Percentiles rank a stretch among this genome's conserved stretches.
Evolutionary conservation across 2,113 vertebrate genomes (phyloP).

Genomic region (Physeter macrocephalus): DNA sequence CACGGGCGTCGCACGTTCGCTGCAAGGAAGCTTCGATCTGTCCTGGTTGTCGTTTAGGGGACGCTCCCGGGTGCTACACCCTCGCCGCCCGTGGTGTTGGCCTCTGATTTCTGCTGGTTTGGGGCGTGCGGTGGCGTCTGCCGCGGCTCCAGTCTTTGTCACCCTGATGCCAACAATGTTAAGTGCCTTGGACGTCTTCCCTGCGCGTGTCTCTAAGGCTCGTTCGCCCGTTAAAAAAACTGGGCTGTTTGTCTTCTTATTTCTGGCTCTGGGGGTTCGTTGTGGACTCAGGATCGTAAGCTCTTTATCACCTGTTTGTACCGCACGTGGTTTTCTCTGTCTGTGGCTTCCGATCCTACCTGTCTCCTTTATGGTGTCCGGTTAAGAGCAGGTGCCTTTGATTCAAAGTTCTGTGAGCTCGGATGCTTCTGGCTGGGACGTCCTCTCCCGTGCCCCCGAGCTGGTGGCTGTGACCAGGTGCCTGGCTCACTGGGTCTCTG

Average conservation of each 20-base stretch:
- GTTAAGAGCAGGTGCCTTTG: background rate
- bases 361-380: background rate
- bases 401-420: background rate
- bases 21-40: background rate
- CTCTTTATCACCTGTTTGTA: background rate
- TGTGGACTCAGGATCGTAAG: background rate
- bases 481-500: background rate
- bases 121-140: background rate
- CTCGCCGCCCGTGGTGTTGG: accelerated
- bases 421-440: background rate
- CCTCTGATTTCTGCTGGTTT: background rate
- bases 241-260: background rate
- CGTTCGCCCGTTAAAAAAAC: background rate
- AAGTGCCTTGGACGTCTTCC: background rate
- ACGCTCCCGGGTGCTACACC: background rate
- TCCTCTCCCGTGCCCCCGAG: background rate
- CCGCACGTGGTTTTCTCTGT: background rate
- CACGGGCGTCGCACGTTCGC: background rate
- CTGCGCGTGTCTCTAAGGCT: background rate
- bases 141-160: accelerated
- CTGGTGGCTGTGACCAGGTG: background rate
- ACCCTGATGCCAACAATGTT: accelerated
- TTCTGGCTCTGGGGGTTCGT: background rate
- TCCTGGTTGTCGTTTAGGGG: background rate
- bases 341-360: background rate